phyloP scores from a whole-genome alignment of 53 echinoderm and acorn worm genomes.

The Paracentrotus lividus region DNA sequence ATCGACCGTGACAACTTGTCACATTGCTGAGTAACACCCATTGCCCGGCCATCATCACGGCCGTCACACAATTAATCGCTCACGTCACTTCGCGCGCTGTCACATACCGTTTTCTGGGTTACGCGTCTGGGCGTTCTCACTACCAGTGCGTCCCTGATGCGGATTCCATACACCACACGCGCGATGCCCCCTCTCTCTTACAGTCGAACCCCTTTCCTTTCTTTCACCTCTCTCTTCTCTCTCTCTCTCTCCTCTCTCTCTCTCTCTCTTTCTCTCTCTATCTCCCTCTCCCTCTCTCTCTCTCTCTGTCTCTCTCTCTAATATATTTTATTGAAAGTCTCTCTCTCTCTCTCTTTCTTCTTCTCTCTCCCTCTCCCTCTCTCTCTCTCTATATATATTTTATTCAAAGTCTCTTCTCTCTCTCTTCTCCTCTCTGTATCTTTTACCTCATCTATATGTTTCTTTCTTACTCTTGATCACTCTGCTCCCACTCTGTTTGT shows the following conservation, averaged over 20 bases:
- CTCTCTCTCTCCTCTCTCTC: neutral
- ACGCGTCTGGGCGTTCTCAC: constrained; percentile 1
- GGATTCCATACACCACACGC: neutral
- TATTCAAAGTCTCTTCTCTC: no score
- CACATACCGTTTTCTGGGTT: neutral
- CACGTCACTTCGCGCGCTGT: constrained; percentile 27
- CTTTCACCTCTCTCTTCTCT: neutral
- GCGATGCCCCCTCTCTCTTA: no score
- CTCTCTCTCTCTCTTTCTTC: neutral
- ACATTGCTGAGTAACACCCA: constrained; percentile 15
- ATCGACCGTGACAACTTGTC: constrained; percentile 13
- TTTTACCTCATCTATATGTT: no score
- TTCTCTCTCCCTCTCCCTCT: neutral
- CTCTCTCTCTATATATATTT: neutral
- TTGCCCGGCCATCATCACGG: neutral
- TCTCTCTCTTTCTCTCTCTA: neutral
- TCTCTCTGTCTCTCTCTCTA: neutral
- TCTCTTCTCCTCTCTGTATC: no score
- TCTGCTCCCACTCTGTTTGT: no score
- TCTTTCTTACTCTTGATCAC: no score
- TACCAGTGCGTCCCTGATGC: neutral
- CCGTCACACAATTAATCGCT: constrained; percentile 17
- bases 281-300: neutral
- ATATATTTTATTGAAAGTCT: neutral
- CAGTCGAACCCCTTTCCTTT: neutral